Evolutionary conservation across 2,113 vertebrate genomes (phyloP), one percentile per base, ranked within the genome.

Genomic region (Coregonus clupeaformis): DNA sequence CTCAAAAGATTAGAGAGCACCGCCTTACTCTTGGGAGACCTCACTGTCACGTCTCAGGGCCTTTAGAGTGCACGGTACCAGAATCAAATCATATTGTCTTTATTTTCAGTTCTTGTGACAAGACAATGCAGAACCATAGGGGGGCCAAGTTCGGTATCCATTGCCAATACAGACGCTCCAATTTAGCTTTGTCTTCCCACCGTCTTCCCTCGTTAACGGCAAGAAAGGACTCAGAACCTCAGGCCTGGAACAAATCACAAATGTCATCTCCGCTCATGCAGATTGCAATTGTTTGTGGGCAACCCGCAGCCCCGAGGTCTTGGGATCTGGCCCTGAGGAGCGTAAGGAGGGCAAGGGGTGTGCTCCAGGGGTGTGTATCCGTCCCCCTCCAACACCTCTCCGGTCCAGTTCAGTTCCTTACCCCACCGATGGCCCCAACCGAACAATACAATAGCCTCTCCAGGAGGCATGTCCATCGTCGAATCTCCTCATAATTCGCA

Each of bases 181-280:
- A 81, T 84, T 88, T 76, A 24, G 76, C 86, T 84, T 89, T 90
- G 86, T 90, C 80, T 20, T 16, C 29, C 57, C 52, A 42, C 7
- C 49, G 45, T 82, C 65, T 81, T 22, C 16, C 75, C 83, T 77
- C 63, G 82, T 87, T 84, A 82, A 79, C 80, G 18, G 64, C 71
- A 73, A 73, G 77, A 82, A 85, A 82, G 73, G 68, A 85, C 73
- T 79, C 76, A 70, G 73, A 75, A 76, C 77, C 74, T 77, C 69
- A 24, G 72, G 52, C 67, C 63, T 64, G 29, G 22, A 75, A 74
- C 82, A 73, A 82, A 85, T 80, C 63, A 62, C 75, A 77, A 77
- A 82, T 87, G 89, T 84, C 89, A 84, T 71, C 60, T 74, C 69
- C 14, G 74, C 65, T 86, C 75, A 86, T 76, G 77, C 71, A 72